Conservation (phyloP, 2,797 vertebrate species). For the Lateolabrax maculatus region DNA sequence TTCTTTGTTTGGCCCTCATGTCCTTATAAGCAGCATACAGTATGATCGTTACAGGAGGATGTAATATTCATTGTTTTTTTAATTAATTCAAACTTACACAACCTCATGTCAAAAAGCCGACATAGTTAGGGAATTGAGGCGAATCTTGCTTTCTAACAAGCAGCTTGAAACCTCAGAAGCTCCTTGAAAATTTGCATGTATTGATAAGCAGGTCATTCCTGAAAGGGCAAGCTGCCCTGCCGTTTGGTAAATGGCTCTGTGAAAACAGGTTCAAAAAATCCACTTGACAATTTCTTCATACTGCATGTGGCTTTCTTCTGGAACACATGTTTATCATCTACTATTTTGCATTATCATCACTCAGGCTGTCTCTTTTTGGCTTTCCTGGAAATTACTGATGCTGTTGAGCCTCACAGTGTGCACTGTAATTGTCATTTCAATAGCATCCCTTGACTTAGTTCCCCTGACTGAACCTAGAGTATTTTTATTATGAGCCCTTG, state of each 20-base stretch:
- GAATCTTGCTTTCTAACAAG: constrained; percentile 4
- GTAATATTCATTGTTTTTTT: background rate
- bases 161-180: constrained; percentile 13
- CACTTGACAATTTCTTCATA: constrained; percentile 42
- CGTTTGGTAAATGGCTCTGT: constrained; percentile 36
- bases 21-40: background rate
- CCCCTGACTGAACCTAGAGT: background rate
- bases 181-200: background rate
- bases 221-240: constrained; percentile 32
- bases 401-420: constrained; percentile 22
- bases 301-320: constrained; percentile 17
- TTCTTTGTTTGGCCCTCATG: background rate
- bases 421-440: constrained; percentile 18
- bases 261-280: constrained; percentile 36
- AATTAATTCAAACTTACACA: background rate
- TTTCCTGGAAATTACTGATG: constrained; percentile 21
- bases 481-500: background rate
- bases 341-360: constrained; percentile 5
- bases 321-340: constrained; percentile 26
- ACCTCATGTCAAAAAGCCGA: background rate
- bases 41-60: background rate
- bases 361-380: background rate
- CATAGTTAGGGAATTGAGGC: no score
- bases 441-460: constrained; percentile 19
- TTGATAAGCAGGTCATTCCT: constrained; percentile 40